phyloP scores from a whole-genome alignment of 53 echinoderm and acorn worm genomes.

The Hippasteria phrygiana region DNA sequence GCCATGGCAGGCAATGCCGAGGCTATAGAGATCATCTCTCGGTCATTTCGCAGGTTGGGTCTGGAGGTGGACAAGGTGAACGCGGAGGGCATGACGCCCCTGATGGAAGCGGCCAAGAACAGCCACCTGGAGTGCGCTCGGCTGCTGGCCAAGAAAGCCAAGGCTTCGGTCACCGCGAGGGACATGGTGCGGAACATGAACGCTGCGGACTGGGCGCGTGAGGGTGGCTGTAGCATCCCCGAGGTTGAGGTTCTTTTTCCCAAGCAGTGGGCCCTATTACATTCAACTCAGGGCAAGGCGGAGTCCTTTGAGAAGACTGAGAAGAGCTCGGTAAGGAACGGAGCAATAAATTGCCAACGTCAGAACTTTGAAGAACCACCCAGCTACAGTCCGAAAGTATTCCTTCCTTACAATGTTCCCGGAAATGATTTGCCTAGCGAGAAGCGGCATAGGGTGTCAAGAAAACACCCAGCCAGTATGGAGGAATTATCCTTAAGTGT shows the following conservation, averaged over 20 bases:
- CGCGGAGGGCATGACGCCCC: constrained; percentile 85
- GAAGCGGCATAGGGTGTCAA: background rate
- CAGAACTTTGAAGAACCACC: background rate
- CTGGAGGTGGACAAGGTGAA: constrained; percentile 90
- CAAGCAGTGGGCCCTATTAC: constrained; percentile 24
- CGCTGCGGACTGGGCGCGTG: constrained; percentile 92
- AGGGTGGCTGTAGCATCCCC: constrained; percentile 76
- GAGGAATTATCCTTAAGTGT: background rate
- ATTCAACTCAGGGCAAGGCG: background rate
- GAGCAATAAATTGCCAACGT: background rate
- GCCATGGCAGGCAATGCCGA: constrained; percentile 78
- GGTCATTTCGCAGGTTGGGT: constrained; percentile 87
- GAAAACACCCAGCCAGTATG: background rate
- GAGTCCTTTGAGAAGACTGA: background rate
- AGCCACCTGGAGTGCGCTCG: constrained; percentile 81
- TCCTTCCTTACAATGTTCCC: background rate
- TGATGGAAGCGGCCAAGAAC: constrained; percentile 81
- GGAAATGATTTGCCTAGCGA: background rate
- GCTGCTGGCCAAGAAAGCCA: constrained; percentile 80
- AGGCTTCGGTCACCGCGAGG: constrained; percentile 77
- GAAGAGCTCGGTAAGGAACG: background rate
- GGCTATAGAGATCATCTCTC: constrained; percentile 77
- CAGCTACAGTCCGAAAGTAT: background rate
- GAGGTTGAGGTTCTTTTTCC: constrained; percentile 74
- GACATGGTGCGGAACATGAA: constrained; percentile 85